Percentiles rank a stretch among this genome's conserved stretches.
These are phyloP conservation scores for Platichthys flesus DNA, from an alignment of 2,113 vertebrate species.

Conservation along the genomic window DNA sequence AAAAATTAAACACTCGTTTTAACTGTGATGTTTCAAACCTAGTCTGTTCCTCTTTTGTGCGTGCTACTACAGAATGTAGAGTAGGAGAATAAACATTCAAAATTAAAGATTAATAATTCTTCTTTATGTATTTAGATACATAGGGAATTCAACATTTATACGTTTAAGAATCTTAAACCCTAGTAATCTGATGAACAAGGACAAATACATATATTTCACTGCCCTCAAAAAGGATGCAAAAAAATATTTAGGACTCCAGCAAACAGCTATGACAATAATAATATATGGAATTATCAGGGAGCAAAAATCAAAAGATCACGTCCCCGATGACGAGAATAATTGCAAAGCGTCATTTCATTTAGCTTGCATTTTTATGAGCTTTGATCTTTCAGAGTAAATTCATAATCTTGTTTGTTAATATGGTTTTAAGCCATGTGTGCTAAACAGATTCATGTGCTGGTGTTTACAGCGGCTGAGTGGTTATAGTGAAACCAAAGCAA, in stretches of 20 bases:
- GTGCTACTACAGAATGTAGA: conserved; percentile 21
- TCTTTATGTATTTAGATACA: conserved; percentile 17
- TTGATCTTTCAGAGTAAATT: conserved; percentile 4
- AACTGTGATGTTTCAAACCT: neutral
- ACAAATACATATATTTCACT: neutral
- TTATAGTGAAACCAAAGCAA: conserved; percentile 13
- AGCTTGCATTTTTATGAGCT: neutral
- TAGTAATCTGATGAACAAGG: neutral
- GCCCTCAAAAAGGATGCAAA: neutral
- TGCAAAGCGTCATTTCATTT: neutral
- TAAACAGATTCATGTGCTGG: conserved; percentile 31
- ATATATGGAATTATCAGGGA: neutral
- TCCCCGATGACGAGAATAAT: neutral
- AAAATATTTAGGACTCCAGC: neutral
- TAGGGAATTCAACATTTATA: conserved; percentile 21
- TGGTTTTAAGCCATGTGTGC: conserved; percentile 36
- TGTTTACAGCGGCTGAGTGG: conserved; percentile 45
- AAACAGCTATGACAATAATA: neutral
- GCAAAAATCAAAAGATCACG: conserved; percentile 4
- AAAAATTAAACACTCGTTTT: neutral
- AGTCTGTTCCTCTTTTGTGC: neutral
- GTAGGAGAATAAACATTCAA: conserved; percentile 24
- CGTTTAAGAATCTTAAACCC: neutral
- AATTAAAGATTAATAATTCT: conserved; percentile 22
- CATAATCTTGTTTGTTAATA: conserved; percentile 13